Conservation (phyloP, 2,797 vertebrate genomes). For the Semaprochilodus insignis region DNA sequence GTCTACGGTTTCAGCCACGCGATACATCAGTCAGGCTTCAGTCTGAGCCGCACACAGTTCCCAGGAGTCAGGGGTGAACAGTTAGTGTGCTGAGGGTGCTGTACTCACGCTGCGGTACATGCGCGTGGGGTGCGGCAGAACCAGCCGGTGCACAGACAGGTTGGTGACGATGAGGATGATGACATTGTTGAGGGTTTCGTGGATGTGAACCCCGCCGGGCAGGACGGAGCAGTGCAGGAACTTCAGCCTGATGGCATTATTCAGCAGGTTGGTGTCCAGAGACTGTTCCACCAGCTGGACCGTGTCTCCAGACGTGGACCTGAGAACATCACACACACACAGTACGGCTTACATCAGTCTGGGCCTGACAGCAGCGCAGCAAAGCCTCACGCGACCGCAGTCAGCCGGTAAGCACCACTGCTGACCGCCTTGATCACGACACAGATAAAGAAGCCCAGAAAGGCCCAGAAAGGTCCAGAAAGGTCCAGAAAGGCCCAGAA, state of each 20-base stretch:
- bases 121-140: constrained; percentile 88
- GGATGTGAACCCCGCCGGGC: constrained; percentile 86
- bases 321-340: constrained; percentile 57
- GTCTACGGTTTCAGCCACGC: no score
- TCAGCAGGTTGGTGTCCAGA: constrained; percentile 88
- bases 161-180: constrained; percentile 86
- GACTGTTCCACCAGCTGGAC: constrained; percentile 91
- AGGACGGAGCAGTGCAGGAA: constrained; percentile 85
- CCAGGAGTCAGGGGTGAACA: no score
- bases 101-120: constrained; percentile 92
- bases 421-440: no score
- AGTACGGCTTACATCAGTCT: not conserved
- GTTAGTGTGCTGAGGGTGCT: no score
- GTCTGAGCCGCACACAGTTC: no score
- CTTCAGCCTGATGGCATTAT: constrained; percentile 83
- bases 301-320: constrained; percentile 85
- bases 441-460: no score
- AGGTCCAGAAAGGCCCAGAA: no score
- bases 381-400: no score
- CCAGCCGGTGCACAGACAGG: constrained; percentile 88
- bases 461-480: no score
- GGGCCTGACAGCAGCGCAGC: no score
- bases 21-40: no score
- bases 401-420: no score
- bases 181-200: constrained; percentile 87